Base-by-base conservation (phyloP, 2,888 invertebrate genomes). In the Thereva nobilitata region DNA sequence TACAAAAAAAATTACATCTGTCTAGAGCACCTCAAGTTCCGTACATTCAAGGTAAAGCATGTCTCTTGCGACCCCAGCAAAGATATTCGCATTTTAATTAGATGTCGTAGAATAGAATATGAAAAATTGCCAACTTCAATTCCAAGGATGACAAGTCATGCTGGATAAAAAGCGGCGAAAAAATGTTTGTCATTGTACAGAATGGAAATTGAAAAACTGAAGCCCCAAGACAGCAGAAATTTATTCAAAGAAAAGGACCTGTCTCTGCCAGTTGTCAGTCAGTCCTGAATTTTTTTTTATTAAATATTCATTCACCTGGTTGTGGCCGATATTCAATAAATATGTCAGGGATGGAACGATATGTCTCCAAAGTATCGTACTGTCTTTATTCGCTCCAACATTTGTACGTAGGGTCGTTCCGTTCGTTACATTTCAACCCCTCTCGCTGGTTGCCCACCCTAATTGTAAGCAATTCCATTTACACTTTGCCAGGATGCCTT, bases 291-390 rank as follows among this genome's bases (percentile, higher is more conserved):
- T 50, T n/a, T 49, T 49, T 61, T 61, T 23, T 23, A 61, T 50
- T 61, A 61, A 61, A 61, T 61, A 61, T 61, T 61, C 61, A 61
- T 23, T 45, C 61, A 61, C 61, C 61, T 61, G 61, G 40, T n/a
- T n/a, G 23, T 50, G 41, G 41, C 61, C 61, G 9, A 61, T 50
- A 49, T 44, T 50, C 61, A 61, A 61, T 61, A 50, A 61, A 61
- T 50, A 61, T 41, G 61, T 61, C 61, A 61, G 34, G 38, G 50
- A 41, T 41, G 49, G 49, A 40, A 40, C 41, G 50, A 49, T 40
- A 50, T 61, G 34, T 40, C n/a, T 50, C 41, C 12, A 12, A 23
- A 23, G 34, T 40, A 50, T n/a, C 8, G 61, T n/a, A 49, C 34
- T 34, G 50, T 35, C 61, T 10, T 41, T 38, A 37, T 61, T 6